Percentiles rank a stretch among this genome's conserved stretches.
phyloP scores from a whole-genome alignment of 2,797 vertebrate species.

The Coendou prehensilis region DNA sequence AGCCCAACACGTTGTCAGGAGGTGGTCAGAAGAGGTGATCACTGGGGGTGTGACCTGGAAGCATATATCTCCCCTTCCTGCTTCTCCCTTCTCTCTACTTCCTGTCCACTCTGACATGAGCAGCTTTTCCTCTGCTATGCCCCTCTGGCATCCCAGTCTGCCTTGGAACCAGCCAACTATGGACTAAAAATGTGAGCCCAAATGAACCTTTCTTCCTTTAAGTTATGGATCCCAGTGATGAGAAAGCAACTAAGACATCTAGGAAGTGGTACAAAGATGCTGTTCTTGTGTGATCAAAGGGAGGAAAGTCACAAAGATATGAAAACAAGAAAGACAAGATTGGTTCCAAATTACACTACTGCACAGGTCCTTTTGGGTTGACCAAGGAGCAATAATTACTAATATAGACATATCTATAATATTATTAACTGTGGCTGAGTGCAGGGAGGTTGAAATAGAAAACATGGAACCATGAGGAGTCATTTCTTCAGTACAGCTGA shows the following conservation, averaged over 20 bases:
- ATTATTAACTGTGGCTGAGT: not conserved
- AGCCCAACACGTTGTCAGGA: not conserved
- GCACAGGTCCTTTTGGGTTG: not conserved
- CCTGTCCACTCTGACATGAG: not conserved
- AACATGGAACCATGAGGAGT: constrained; percentile 42
- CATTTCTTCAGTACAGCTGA: constrained; percentile 68
- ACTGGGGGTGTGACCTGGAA: not conserved
- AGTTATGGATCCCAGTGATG: not conserved
- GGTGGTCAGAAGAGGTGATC: not conserved
- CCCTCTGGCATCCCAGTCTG: not conserved
- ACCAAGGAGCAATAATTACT: not conserved
- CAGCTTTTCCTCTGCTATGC: not conserved
- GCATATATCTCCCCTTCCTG: not conserved
- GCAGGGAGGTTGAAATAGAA: not conserved
- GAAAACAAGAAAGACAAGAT: not conserved
- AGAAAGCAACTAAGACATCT: not conserved
- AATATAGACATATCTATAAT: not conserved
- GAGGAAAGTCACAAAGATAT: not conserved
- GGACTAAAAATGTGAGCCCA: not conserved
- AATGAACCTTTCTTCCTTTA: not conserved
- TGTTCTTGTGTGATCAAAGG: not conserved
- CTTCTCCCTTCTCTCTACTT: not conserved
- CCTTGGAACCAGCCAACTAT: not conserved
- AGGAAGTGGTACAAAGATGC: not conserved
- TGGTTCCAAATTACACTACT: not conserved